Evolutionary conservation across 1,140 invertebrate genomes (phyloP).

Genomic region (Drosophila nebulosa): DNA sequence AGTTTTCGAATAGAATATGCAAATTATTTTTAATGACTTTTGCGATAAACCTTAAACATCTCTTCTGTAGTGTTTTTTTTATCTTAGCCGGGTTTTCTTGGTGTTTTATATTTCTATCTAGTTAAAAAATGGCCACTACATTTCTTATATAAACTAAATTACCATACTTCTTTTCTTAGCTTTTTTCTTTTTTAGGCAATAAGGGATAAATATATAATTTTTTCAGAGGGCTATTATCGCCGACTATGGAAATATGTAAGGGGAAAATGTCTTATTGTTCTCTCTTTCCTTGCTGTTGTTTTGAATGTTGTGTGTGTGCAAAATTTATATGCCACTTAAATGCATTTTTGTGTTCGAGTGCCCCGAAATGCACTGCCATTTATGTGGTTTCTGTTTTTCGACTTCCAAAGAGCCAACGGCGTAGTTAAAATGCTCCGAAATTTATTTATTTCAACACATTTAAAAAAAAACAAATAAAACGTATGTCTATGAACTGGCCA

Average conservation of each 20-base stretch:
- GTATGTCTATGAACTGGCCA: too few species aligned
- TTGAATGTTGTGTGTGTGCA: slow-evolving; percentile 13
- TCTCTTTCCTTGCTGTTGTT: slow-evolving; percentile 17
- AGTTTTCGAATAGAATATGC: slow-evolving; percentile 1
- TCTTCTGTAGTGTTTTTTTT: too few species aligned
- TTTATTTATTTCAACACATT: too few species aligned
- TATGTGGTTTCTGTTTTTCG: background rate
- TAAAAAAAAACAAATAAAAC: too few species aligned
- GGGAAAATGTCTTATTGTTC: background rate
- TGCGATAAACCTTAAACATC: background rate
- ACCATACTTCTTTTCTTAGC: background rate
- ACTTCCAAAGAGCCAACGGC: background rate
- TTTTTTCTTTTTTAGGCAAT: background rate
- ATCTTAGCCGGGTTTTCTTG: too few species aligned
- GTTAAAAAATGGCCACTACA: background rate
- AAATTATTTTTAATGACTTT: background rate
- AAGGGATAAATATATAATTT: too few species aligned
- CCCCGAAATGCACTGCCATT: slow-evolving; percentile 48
- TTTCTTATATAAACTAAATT: background rate
- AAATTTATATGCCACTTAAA: slow-evolving; percentile 68
- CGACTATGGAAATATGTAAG: too few species aligned
- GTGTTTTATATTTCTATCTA: background rate
- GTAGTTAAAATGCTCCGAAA: too few species aligned
- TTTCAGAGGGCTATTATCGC: too few species aligned
- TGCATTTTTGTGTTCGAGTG: slow-evolving; percentile 45